Conservation (phyloP, 2,113 vertebrate species). For the Dromiciops gliroides region DNA sequence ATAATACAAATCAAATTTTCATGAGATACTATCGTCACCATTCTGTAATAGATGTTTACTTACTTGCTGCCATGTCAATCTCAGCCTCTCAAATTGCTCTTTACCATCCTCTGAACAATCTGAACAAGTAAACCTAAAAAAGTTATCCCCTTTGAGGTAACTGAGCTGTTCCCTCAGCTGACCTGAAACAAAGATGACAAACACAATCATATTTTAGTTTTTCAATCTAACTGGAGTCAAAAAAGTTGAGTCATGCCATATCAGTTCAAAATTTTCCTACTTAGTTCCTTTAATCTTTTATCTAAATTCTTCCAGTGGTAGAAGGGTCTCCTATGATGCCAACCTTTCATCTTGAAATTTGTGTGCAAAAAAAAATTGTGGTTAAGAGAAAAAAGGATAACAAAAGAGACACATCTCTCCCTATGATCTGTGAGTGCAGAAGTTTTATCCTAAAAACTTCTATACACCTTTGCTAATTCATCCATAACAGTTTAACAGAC, state of each 20-base stretch:
- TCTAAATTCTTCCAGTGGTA: background rate
- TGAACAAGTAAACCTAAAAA: slow-evolving; percentile 94
- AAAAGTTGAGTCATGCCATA: background rate
- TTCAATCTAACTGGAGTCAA: background rate
- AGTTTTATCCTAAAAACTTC: background rate
- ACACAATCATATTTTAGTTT: slow-evolving; percentile 29
- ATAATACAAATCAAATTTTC: background rate
- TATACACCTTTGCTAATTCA: background rate
- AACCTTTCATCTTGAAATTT: background rate
- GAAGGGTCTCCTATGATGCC: background rate
- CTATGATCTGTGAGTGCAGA: background rate
- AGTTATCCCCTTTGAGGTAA: slow-evolving; percentile 98
- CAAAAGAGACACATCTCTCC: background rate
- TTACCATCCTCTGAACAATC: slow-evolving; percentile 94
- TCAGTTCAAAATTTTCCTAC: slow-evolving; percentile 12
- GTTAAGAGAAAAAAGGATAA: background rate
- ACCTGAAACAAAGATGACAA: slow-evolving; percentile 83
- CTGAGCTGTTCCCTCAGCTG: slow-evolving; percentile 94
- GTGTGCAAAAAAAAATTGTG: background rate
- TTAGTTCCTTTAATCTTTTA: background rate
- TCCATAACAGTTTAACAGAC: background rate
- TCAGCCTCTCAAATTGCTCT: slow-evolving; percentile 95
- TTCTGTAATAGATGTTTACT: slow-evolving; percentile 48
- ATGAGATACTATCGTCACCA: background rate
- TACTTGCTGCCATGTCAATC: slow-evolving; percentile 97